Percentiles rank a stretch among this genome's conserved stretches.
These are phyloP conservation scores for Monochamus alternatus DNA, from an alignment of 2,888 invertebrate species.

Conservation along the genomic window DNA sequence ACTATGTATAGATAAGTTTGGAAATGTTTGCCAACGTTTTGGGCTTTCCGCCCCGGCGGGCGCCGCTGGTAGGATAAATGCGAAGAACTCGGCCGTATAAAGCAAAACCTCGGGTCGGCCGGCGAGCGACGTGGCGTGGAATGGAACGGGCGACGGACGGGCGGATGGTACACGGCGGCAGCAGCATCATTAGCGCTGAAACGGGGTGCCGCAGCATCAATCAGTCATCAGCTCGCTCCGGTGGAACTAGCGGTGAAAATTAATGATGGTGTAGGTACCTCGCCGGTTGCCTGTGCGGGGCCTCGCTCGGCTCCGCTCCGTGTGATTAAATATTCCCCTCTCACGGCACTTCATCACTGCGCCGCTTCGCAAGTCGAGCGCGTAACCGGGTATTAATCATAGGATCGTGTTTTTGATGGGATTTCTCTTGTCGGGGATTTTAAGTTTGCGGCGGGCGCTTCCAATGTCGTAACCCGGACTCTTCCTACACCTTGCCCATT, in stretches of 20 bases:
- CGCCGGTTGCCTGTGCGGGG: conserved; percentile 28
- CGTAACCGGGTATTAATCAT: conserved; percentile 59
- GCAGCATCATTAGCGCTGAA: conserved; percentile 62
- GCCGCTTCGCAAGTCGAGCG: conserved; percentile 54
- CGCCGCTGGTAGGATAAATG: conserved; percentile 18
- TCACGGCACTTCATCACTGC: conserved; percentile 59
- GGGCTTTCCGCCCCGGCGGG: too few relatives aligned
- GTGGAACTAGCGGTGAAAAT: conserved; percentile 61
- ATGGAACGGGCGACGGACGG: conserved; percentile 20
- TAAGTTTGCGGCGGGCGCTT: conserved; percentile 22
- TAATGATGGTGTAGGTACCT: conserved; percentile 60
- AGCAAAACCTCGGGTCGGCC: conserved; percentile 22
- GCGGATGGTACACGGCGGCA: conserved; percentile 46
- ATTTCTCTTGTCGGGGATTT: conserved; percentile 50
- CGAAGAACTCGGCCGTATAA: conserved; percentile 17
- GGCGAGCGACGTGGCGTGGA: conserved; percentile 29
- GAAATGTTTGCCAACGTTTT: too few relatives aligned
- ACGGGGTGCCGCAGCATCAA: conserved; percentile 63
- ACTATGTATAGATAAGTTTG: too few relatives aligned
- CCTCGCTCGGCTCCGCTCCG: conserved; percentile 57
- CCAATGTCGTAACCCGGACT: conserved; percentile 25
- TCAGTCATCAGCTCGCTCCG: conserved; percentile 63
- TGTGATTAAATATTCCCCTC: conserved; percentile 71
- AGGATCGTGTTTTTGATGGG: conserved; percentile 59
- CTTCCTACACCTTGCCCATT: conserved; percentile 14